Conservation (phyloP, 2,797 vertebrate species). For the Lemur catta region DNA sequence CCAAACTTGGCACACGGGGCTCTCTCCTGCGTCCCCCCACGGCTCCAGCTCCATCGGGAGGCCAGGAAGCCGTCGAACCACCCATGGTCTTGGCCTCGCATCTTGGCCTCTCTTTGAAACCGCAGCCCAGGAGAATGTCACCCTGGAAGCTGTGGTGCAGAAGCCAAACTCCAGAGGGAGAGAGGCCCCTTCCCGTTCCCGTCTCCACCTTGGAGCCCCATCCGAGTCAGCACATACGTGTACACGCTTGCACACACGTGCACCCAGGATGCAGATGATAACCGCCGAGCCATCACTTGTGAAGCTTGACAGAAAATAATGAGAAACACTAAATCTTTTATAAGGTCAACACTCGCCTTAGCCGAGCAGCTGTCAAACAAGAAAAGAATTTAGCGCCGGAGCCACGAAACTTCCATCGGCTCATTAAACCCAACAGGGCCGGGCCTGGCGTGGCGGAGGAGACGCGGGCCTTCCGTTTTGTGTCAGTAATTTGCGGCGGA, state of each 20-base stretch:
- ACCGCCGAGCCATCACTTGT: constrained; percentile 92
- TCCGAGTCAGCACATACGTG: constrained; percentile 10
- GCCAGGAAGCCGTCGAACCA: fast-evolving
- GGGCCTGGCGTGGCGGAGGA: constrained; percentile 87
- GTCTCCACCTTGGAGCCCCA: not conserved
- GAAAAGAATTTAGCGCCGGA: constrained; percentile 98
- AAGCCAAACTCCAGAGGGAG: not conserved
- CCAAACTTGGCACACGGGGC: fast-evolving
- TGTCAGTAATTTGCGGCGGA: constrained; percentile 98
- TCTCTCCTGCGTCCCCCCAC: fast-evolving
- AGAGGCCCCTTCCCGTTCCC: not conserved
- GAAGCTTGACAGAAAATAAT: constrained; percentile 99
- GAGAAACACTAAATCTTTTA: constrained; percentile 99
- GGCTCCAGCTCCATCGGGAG: not conserved
- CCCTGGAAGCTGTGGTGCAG: not conserved
- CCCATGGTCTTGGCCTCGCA: fast-evolving
- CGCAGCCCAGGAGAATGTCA: not conserved
- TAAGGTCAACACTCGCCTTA: constrained; percentile 99
- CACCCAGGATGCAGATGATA: constrained; percentile 93
- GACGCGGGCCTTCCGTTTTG: constrained; percentile 94
- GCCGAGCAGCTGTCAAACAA: constrained; percentile 99
- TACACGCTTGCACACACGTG: constrained; percentile 61
- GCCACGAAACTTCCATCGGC: constrained; percentile 97
- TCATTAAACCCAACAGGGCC: constrained; percentile 99
- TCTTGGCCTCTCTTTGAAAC: not conserved